Conservation (phyloP, 2,113 vertebrate genomes). For the Phalacrocorax aristotelis region DNA sequence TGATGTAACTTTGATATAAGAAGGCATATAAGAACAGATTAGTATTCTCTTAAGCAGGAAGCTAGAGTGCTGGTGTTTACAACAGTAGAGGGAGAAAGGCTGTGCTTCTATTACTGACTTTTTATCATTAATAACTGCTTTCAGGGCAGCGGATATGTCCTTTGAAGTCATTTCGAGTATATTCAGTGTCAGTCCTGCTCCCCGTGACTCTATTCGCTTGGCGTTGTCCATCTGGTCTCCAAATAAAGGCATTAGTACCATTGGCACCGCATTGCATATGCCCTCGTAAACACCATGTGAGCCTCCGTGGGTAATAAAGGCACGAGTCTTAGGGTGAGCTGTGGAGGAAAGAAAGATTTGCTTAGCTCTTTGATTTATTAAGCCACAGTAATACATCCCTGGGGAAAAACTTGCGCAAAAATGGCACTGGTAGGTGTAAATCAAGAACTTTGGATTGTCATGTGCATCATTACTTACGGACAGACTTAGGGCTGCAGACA, state of each 20-base stretch:
- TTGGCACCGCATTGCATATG: slow-evolving; percentile 89
- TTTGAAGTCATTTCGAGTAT: slow-evolving; percentile 79
- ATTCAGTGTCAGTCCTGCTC: slow-evolving; percentile 81
- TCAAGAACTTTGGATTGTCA: background rate
- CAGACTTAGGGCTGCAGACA: background rate
- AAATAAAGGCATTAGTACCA: slow-evolving; percentile 87
- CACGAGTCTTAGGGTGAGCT: slow-evolving; percentile 87
- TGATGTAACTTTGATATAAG: background rate
- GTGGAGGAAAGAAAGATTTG: background rate
- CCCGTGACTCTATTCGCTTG: slow-evolving; percentile 75
- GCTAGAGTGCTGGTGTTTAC: background rate
- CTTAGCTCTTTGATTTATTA: background rate
- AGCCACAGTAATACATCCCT: background rate
- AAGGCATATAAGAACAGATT: background rate
- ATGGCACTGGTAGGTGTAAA: background rate
- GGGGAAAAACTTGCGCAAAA: background rate
- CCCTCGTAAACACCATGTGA: slow-evolving; percentile 90
- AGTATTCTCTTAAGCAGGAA: background rate
- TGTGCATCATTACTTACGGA: background rate
- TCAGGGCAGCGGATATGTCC: slow-evolving; percentile 78
- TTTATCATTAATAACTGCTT: slow-evolving; percentile 83
- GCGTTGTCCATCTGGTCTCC: slow-evolving; percentile 92
- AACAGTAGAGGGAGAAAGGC: background rate
- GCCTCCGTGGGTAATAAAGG: slow-evolving; percentile 92
- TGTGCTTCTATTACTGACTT: slow-evolving; percentile 72